phyloP scores from a whole-genome alignment of 2,888 invertebrate species.

The Rhorus exstirpatorius region DNA sequence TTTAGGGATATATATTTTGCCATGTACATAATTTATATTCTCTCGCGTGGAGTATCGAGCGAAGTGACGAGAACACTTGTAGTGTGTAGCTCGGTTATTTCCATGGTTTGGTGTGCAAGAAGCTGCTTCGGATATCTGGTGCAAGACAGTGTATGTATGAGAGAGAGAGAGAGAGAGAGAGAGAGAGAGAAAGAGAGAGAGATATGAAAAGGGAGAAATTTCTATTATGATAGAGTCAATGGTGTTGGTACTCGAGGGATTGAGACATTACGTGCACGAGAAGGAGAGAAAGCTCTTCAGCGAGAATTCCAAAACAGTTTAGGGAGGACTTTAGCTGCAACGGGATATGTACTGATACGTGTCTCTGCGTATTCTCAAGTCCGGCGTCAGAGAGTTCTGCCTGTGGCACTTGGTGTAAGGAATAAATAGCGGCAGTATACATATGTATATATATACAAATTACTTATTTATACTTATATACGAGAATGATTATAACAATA shows the following conservation, averaged over 20 bases:
- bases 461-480: too few species aligned
- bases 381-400: constrained; percentile 43
- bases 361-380: constrained; percentile 43
- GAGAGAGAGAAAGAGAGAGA: not conserved
- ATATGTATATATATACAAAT: too few species aligned
- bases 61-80: constrained; percentile 13
- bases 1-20: constrained; percentile 24
- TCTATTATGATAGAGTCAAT: constrained; percentile 36
- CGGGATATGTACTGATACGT: constrained; percentile 51
- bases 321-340: constrained; percentile 34
- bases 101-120: not conserved
- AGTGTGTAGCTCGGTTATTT: constrained; percentile 9
- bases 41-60: constrained; percentile 38
- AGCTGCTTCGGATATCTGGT: constrained; percentile 37
- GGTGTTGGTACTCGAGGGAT: constrained; percentile 44
- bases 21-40: constrained; percentile 40
- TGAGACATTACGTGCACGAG: constrained; percentile 44
- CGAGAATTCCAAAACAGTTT: constrained; percentile 19
- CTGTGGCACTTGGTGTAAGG: constrained; percentile 45
- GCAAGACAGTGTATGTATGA: too few species aligned
- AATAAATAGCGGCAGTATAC: constrained; percentile 4
- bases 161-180: not conserved
- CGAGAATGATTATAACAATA: too few species aligned
- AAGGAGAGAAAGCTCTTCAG: constrained; percentile 22
- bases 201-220: too few species aligned